Evolutionary conservation across 1,140 invertebrate genomes (phyloP).

Genomic region (Aphidius ervi): DNA sequence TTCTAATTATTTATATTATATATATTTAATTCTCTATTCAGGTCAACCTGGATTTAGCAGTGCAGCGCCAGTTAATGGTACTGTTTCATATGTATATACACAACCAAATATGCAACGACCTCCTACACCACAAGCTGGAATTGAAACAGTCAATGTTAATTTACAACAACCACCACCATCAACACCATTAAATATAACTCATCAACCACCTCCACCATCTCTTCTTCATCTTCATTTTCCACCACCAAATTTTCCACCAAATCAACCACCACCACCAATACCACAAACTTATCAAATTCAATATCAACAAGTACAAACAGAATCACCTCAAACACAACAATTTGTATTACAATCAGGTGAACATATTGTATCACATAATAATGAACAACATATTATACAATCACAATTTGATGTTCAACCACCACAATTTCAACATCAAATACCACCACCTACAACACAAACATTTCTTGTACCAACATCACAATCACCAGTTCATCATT

Average conservation of each 20-base stretch:
- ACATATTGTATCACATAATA: slow-evolving; percentile 40
- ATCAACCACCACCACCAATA: slow-evolving; percentile 48
- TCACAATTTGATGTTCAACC: slow-evolving; percentile 42
- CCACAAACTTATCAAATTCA: slow-evolving; percentile 51
- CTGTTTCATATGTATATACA: slow-evolving; percentile 49
- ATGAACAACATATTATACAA: slow-evolving; percentile 40
- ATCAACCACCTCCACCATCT: slow-evolving; percentile 41
- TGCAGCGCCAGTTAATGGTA: slow-evolving; percentile 37
- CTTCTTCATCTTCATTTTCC: slow-evolving; percentile 47
- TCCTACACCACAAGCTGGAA: slow-evolving; percentile 38
- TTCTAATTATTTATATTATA: slow-evolving; percentile 46
- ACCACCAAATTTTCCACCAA: slow-evolving; percentile 46
- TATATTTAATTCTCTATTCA: slow-evolving; percentile 40
- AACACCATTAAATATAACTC: slow-evolving; percentile 41
- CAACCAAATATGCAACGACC: slow-evolving; percentile 43
- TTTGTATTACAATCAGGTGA: slow-evolving; percentile 46
- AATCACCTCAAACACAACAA: slow-evolving; percentile 40
- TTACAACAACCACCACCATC: slow-evolving; percentile 47
- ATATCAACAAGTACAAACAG: slow-evolving; percentile 42
- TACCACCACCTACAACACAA: slow-evolving; percentile 37
- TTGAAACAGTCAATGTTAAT: slow-evolving; percentile 48
- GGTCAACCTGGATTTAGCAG: slow-evolving; percentile 38
- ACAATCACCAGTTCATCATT: slow-evolving; percentile 26
- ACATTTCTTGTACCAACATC: slow-evolving; percentile 44
- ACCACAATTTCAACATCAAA: slow-evolving; percentile 44